These are phyloP conservation scores for Galerucella nymphaeae DNA, from an alignment of 2,888 invertebrate genomes.

Conservation along the genomic window DNA sequence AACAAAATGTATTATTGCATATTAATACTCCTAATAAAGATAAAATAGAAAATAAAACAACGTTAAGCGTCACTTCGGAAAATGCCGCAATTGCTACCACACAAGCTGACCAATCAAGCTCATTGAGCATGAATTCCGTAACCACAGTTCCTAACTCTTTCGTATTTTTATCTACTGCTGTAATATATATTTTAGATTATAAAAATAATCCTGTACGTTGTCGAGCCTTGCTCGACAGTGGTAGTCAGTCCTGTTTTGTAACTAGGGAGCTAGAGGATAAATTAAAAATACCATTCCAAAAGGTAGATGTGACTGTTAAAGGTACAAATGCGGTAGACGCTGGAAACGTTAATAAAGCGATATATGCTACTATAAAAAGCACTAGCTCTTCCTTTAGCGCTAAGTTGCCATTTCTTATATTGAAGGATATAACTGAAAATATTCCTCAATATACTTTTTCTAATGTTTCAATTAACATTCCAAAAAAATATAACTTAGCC, in stretches of 20 bases:
- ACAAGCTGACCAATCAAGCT: neutral
- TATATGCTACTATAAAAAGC: constrained; percentile 20
- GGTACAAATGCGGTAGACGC: constrained; percentile 22
- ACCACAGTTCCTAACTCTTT: constrained; percentile 7
- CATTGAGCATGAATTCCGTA: constrained; percentile 11
- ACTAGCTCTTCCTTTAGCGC: constrained; percentile 1
- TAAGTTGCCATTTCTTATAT: constrained; percentile 17
- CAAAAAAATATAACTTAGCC: constrained; percentile 15
- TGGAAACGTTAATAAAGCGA: constrained; percentile 18
- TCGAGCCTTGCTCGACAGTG: constrained; percentile 12
- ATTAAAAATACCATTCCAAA: constrained; percentile 16
- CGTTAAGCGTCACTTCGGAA: neutral
- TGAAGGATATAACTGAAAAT: constrained; percentile 19
- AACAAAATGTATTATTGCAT: constrained; percentile 21
- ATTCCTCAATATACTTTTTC: constrained; percentile 18
- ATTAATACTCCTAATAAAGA: constrained; percentile 1
- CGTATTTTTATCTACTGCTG: constrained; percentile 20
- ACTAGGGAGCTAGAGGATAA: constrained; percentile 12
- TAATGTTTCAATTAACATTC: constrained; percentile 4
- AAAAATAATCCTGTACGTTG: constrained; percentile 20
- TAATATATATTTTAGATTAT: constrained; percentile 10
- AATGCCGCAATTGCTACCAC: neutral
- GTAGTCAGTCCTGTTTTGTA: constrained; percentile 18
- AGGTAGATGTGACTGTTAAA: constrained; percentile 11
- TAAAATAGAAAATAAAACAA: neutral